Evolutionary conservation across 2,797 vertebrate species (phyloP).

Genomic region (Xiphophorus birchmanni): DNA sequence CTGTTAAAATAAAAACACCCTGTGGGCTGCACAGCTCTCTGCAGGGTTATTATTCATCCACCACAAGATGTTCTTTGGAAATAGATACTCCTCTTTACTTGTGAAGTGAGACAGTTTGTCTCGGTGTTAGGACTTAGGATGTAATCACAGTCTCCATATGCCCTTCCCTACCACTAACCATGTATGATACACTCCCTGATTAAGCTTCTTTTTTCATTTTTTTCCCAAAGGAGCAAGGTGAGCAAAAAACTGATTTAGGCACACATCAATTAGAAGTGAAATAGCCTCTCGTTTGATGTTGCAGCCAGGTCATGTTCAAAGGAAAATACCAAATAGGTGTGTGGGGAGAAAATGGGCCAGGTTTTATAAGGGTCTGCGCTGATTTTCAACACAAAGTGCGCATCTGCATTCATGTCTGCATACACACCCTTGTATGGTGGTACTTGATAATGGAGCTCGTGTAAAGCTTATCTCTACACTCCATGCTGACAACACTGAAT

Average conservation of each 20-base stretch:
- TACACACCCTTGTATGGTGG: not conserved
- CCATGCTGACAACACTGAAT: constrained; percentile 30
- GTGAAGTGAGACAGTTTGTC: constrained; percentile 57
- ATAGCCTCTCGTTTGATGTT: constrained; percentile 65
- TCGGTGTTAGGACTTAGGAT: constrained; percentile 31
- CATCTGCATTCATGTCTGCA: not conserved
- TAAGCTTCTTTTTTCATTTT: constrained; percentile 11
- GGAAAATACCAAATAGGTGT: constrained; percentile 47
- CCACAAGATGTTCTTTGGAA: constrained; percentile 46
- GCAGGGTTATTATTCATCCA: constrained; percentile 40
- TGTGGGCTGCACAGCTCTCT: constrained; percentile 17
- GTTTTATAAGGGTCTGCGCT: constrained; percentile 27
- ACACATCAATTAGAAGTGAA: constrained; percentile 63
- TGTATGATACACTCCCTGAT: constrained; percentile 43
- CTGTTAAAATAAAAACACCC: constrained; percentile 52
- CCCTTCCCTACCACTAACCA: constrained; percentile 51
- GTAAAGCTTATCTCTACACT: constrained; percentile 47
- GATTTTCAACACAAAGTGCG: constrained; percentile 38
- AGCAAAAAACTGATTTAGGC: constrained; percentile 47
- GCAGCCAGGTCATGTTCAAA: constrained; percentile 66
- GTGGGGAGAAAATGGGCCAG: constrained; percentile 35
- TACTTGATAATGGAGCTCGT: constrained; percentile 54
- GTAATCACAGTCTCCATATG: constrained; percentile 52
- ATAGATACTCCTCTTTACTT: constrained; percentile 47
- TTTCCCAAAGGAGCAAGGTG: constrained; percentile 9